Conservation (phyloP, 2,113 vertebrate species). For the Sapayoa aenigma region DNA sequence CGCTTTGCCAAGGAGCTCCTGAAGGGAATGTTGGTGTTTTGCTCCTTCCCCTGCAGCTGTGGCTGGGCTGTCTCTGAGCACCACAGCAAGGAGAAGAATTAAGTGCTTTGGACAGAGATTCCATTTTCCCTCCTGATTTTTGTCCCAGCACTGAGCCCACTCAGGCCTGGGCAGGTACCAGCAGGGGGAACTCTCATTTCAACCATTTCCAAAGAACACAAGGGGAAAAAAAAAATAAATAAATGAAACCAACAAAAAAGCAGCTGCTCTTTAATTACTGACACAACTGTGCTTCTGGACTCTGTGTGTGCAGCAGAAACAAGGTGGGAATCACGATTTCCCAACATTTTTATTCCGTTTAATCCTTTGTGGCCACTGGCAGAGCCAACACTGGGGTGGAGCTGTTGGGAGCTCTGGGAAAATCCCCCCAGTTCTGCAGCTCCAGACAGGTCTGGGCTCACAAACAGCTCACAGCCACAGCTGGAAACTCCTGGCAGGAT, state of each 20-base stretch:
- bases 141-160: not conserved
- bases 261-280: not conserved
- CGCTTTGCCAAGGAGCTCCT: not conserved
- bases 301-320: not conserved
- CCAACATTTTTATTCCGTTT: not conserved
- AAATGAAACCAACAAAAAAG: not conserved
- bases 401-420: accelerated
- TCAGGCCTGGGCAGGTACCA: not conserved
- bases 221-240: not conserved
- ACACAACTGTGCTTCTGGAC: not conserved
- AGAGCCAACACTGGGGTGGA: accelerated
- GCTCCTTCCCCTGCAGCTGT: not conserved
- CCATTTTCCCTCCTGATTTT: no score
- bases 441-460: not conserved
- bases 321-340: not conserved
- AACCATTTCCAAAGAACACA: not conserved
- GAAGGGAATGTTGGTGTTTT: not conserved
- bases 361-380: not conserved
- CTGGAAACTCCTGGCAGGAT: not conserved
- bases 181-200: slow-evolving; percentile 38
- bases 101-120: not conserved
- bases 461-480: not conserved
- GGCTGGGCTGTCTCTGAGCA: not conserved
- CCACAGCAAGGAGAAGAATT: not conserved
- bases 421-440: no score